These are phyloP conservation scores for Hydropotes inermis DNA, from an alignment of 2,113 vertebrate genomes.

Conservation along the genomic window DNA sequence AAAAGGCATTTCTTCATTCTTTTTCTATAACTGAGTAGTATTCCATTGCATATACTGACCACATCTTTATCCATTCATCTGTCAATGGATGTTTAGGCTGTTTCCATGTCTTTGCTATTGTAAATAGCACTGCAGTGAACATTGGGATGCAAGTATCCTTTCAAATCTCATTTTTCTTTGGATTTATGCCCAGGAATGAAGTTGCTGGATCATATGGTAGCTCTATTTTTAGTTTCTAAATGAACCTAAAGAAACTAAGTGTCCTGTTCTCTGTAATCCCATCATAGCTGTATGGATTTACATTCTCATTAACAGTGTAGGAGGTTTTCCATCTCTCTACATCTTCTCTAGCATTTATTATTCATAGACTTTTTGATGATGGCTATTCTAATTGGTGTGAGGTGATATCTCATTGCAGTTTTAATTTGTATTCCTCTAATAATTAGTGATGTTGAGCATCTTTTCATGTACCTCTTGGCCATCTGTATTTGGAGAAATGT, in stretches of 20 bases:
- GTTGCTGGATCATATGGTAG: neutral
- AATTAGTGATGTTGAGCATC: neutral
- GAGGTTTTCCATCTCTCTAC: neutral
- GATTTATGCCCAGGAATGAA: neutral
- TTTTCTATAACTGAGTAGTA: neutral
- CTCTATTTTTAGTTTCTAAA: neutral
- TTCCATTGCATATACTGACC: neutral
- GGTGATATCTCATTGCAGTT: neutral
- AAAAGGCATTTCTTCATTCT: neutral
- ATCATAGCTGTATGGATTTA: neutral
- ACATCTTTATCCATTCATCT: neutral
- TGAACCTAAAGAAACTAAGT: neutral
- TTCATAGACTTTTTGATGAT: neutral
- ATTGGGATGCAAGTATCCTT: neutral
- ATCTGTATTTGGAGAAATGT: neutral
- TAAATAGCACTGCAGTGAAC: neutral
- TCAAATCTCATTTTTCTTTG: neutral
- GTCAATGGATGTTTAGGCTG: neutral
- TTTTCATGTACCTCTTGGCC: neutral
- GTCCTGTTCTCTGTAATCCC: neutral
- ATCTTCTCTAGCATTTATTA: neutral
- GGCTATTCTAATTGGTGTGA: neutral
- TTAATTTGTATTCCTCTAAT: neutral
- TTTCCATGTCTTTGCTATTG: neutral
- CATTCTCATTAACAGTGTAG: neutral